A percentile compares a stretch with the other conserved stretches of the same genome.
Conservation (phyloP, 1,140 invertebrate genomes). For the Lutraria rhynchaena region DNA sequence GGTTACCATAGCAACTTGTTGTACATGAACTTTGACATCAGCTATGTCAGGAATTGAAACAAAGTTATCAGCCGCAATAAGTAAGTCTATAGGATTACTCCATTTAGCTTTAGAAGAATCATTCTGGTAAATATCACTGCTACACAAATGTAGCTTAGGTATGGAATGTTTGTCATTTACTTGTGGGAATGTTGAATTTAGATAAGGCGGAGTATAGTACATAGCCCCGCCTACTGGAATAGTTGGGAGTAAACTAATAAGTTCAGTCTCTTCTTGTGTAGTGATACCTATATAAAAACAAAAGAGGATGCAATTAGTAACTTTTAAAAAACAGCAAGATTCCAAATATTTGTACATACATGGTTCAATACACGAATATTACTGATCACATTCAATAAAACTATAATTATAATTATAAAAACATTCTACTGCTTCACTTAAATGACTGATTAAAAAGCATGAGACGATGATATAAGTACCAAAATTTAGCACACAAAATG, state of each 20-base stretch:
- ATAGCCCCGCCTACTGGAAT: constrained; percentile 69
- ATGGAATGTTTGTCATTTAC: constrained; percentile 58
- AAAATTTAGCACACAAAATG: no score
- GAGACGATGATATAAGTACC: no score
- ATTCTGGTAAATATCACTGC: constrained; percentile 20
- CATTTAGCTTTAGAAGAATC: constrained; percentile 72
- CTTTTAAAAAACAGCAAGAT: no score
- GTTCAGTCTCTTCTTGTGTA: constrained; percentile 80
- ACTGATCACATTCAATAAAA: no score
- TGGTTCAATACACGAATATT: no score
- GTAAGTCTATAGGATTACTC: constrained; percentile 81
- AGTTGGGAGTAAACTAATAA: constrained; percentile 74
- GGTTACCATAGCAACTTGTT: constrained; percentile 84
- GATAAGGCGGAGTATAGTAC: constrained; percentile 81
- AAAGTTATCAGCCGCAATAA: constrained; percentile 82
- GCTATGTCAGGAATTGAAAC: constrained; percentile 86
- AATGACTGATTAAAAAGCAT: no score
- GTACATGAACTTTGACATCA: constrained; percentile 88
- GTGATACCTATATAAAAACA: constrained; percentile 61
- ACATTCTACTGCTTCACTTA: no score
- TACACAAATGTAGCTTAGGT: constrained; percentile 72
- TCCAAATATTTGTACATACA: no score
- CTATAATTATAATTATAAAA: no score
- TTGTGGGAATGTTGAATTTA: constrained; percentile 68
- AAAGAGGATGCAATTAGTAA: no score